phyloP scores from a whole-genome alignment of 2,797 vertebrate species.

The Hephaestus fuliginosus region DNA sequence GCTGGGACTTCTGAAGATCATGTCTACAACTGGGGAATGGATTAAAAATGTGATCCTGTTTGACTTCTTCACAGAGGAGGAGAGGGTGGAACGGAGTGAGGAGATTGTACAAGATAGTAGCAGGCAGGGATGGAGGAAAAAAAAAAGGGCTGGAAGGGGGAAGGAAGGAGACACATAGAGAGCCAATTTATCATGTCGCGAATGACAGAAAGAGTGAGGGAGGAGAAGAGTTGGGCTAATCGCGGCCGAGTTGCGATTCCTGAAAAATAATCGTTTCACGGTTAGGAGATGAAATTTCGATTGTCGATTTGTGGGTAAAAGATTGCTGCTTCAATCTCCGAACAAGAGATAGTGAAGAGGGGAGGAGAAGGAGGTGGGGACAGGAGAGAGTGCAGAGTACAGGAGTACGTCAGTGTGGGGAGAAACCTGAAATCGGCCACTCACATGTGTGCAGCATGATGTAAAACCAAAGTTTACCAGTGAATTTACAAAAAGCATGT shows the following conservation, averaged over 20 bases:
- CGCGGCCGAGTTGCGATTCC: conserved; percentile 48
- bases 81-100: background rate
- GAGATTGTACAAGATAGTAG: conserved; percentile 36
- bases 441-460: background rate
- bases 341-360: background rate
- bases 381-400: background rate
- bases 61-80: conserved; percentile 2
- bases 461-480: background rate
- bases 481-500: background rate
- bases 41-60: conserved; percentile 53
- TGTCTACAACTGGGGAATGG: conserved; percentile 28
- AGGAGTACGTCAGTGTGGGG: background rate
- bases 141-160: background rate
- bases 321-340: conserved; percentile 25
- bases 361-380: background rate
- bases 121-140: conserved; percentile 7
- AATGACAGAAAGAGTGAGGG: conserved; percentile 37
- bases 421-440: background rate
- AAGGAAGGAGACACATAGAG: conserved; percentile 11
- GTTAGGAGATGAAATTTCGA: conserved; percentile 48
- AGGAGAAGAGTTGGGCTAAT: conserved; percentile 24
- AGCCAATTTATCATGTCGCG: conserved; percentile 42
- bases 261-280: conserved; percentile 48
- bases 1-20: conserved; percentile 27
- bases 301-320: conserved; percentile 30